Conservation (phyloP, 2,113 vertebrate species). For the Saguinus imperator region DNA sequence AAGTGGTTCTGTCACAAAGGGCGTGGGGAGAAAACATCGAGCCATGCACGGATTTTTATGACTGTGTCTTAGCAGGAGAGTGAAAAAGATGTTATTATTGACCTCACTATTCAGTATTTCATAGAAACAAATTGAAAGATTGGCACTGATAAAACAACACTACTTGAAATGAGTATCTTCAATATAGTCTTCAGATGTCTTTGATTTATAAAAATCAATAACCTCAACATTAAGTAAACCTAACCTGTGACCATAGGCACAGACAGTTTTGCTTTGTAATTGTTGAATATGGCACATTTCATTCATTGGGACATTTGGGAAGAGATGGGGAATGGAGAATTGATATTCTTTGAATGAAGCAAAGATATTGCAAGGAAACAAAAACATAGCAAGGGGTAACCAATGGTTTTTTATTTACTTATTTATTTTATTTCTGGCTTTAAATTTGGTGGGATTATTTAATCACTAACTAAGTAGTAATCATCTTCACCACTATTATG, state of each 20-base stretch:
- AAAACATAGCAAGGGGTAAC: background rate
- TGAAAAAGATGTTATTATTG: background rate
- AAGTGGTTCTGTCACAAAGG: background rate
- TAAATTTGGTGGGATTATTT: background rate
- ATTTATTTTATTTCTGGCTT: background rate
- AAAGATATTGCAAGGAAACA: background rate
- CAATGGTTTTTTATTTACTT: background rate
- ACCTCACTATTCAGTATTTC: background rate
- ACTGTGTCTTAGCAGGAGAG: slow-evolving; percentile 18
- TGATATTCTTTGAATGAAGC: background rate
- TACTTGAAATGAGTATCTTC: slow-evolving; percentile 3
- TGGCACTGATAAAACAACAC: slow-evolving; percentile 7
- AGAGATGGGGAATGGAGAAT: background rate
- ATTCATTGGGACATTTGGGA: background rate
- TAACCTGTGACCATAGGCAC: background rate
- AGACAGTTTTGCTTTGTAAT: slow-evolving; percentile 6
- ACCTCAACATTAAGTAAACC: background rate
- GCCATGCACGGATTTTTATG: background rate
- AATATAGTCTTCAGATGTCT: slow-evolving; percentile 29
- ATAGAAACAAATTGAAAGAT: slow-evolving; percentile 57
- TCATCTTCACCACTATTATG: background rate
- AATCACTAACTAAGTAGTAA: background rate
- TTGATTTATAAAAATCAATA: slow-evolving; percentile 19
- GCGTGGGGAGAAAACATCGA: background rate
- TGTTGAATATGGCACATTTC: background rate